A percentile compares a stretch with the other conserved stretches of the same genome.
These are phyloP conservation scores for Corythaixoides concolor DNA, from an alignment of 2,113 vertebrate species.

Conservation along the genomic window DNA sequence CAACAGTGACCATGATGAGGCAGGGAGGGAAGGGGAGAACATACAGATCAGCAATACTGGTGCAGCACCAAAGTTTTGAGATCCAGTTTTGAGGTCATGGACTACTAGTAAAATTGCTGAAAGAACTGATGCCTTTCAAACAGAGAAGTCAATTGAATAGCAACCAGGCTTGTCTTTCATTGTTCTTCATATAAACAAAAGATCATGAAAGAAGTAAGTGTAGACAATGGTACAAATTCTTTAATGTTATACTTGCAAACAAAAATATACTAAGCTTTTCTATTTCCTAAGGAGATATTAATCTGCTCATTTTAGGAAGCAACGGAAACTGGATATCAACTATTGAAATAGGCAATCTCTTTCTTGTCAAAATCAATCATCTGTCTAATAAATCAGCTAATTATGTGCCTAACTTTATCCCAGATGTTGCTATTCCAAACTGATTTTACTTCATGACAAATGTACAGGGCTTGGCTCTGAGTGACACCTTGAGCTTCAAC, in stretches of 20 bases:
- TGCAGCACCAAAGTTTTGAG: neutral
- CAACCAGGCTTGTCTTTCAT: neutral
- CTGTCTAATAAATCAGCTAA: constrained; percentile 10
- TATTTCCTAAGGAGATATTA: neutral
- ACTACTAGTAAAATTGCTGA: neutral
- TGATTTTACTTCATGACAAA: neutral
- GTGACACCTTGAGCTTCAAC: neutral
- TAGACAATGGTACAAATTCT: neutral
- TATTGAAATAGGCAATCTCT: neutral
- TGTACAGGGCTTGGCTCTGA: neutral
- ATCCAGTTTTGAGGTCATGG: neutral
- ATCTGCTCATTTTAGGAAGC: neutral
- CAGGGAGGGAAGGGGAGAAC: neutral
- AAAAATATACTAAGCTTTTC: neutral
- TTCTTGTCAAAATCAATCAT: constrained; percentile 14
- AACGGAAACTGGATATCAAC: neutral
- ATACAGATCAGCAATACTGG: neutral
- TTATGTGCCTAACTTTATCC: neutral
- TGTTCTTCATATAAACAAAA: neutral
- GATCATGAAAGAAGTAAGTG: neutral
- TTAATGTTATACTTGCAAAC: neutral
- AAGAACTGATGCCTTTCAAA: neutral
- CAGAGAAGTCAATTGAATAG: neutral
- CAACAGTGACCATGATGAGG: neutral
- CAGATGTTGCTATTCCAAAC: neutral